These are phyloP conservation scores for Malacoctenus gilli DNA, from an alignment of 2,797 vertebrate genomes.

Conservation along the genomic window DNA sequence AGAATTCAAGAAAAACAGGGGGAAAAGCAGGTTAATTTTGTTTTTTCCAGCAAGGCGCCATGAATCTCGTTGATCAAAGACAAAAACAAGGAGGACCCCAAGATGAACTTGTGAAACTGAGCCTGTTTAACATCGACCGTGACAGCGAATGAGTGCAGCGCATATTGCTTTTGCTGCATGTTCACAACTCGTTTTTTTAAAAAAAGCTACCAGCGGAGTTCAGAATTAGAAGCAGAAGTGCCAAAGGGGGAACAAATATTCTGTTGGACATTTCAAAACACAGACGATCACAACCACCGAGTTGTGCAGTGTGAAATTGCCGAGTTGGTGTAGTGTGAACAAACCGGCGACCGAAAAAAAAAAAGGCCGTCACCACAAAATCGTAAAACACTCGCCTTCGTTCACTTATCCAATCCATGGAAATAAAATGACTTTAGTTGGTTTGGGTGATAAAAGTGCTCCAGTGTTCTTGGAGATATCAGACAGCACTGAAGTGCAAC, in stretches of 20 bases:
- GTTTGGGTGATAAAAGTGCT: conserved; percentile 50
- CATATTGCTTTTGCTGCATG: conserved; percentile 9
- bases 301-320: conserved; percentile 64
- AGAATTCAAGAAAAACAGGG: neutral
- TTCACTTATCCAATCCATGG: conserved; percentile 24
- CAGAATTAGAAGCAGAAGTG: conserved; percentile 23
- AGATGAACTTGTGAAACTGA: conserved; percentile 1
- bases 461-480: conserved; percentile 43
- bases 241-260: conserved; percentile 40
- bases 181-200: conserved; percentile 15
- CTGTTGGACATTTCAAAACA: conserved; percentile 51
- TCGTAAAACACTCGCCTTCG: conserved; percentile 12
- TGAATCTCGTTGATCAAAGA: neutral
- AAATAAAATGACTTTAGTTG: conserved; percentile 45
- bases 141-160: neutral
- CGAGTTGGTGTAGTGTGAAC: conserved; percentile 48
- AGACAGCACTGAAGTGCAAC: conserved; percentile 43
- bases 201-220: conserved; percentile 7
- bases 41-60: neutral
- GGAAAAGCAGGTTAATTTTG: neutral
- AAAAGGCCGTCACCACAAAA: conserved; percentile 47
- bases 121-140: neutral
- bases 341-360: conserved; percentile 28
- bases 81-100: conserved; percentile 8
- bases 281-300: conserved; percentile 51